phyloP scores from a whole-genome alignment of 2,113 vertebrate species.

The Galemys pyrenaicus region DNA sequence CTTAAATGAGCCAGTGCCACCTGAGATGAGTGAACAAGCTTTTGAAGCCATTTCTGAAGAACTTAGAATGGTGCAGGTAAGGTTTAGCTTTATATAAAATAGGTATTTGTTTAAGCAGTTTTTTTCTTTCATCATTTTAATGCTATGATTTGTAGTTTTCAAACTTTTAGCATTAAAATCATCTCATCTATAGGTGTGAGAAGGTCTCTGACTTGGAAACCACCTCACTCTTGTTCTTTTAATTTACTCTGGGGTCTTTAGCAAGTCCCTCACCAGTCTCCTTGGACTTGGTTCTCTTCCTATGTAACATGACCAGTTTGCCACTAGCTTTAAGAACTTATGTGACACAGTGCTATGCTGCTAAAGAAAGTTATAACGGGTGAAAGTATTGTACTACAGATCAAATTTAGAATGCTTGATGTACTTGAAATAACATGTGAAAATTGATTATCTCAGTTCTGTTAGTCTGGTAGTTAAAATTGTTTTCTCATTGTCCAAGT shows the following conservation, averaged over 20 bases:
- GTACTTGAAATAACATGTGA: not conserved
- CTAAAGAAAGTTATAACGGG: not conserved
- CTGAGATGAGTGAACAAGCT: conserved; percentile 93
- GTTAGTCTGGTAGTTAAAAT: not conserved
- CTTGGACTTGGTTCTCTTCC: not conserved
- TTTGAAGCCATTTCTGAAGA: conserved; percentile 93
- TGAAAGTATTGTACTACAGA: not conserved
- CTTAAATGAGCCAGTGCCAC: conserved; percentile 89
- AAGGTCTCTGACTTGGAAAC: not conserved
- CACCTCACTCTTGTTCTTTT: not conserved
- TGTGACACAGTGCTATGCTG: not conserved
- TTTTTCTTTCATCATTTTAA: conserved; percentile 8
- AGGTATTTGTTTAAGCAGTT: not conserved
- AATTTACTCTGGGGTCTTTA: not conserved
- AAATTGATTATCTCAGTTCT: conserved; percentile 2
- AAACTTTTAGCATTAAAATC: not conserved
- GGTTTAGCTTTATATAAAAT: not conserved
- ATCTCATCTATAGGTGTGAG: not conserved
- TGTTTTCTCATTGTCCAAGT: not conserved
- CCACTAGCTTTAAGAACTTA: not conserved
- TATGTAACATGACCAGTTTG: not conserved
- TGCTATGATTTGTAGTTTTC: not conserved
- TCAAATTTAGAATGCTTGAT: conserved; percentile 26
- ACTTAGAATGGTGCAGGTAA: conserved; percentile 91
- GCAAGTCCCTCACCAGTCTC: not conserved